Conservation (phyloP, 2,888 invertebrate genomes). For the Parascotia fuliginaria region DNA sequence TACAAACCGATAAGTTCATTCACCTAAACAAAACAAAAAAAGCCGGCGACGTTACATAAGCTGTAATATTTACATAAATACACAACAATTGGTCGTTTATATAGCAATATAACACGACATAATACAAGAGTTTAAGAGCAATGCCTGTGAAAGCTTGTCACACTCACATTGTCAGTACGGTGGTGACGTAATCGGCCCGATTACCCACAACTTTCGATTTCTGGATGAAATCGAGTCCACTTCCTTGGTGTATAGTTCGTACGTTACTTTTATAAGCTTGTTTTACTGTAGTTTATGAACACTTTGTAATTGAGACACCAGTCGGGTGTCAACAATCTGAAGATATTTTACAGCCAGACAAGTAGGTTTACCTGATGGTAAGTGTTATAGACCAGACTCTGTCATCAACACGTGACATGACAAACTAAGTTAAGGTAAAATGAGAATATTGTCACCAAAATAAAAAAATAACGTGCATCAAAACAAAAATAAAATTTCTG, state of each 20-base stretch:
- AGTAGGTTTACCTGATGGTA: too few relatives aligned
- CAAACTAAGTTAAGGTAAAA: too few relatives aligned
- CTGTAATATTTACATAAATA: constrained; percentile 38
- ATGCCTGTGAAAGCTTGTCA: constrained; percentile 48
- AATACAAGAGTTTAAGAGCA: constrained; percentile 34
- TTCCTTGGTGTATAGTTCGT: constrained; percentile 51
- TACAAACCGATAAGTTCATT: constrained; percentile 28
- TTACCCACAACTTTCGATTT: constrained; percentile 69
- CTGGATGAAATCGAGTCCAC: constrained; percentile 68
- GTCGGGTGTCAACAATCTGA: too few relatives aligned
- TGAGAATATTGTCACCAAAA: too few relatives aligned
- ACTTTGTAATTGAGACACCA: too few relatives aligned
- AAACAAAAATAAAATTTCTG: too few relatives aligned
- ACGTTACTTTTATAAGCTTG: too few relatives aligned
- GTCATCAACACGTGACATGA: too few relatives aligned
- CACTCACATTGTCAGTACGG: constrained; percentile 40
- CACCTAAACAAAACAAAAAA: constrained; percentile 22
- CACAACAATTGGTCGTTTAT: constrained; percentile 40
- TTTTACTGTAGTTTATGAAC: too few relatives aligned
- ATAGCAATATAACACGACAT: constrained; percentile 29
- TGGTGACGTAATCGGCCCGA: constrained; percentile 59
- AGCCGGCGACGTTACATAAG: constrained; percentile 30
- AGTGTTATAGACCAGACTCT: too few relatives aligned
- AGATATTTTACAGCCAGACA: too few relatives aligned
- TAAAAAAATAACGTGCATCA: too few relatives aligned